Percentiles rank a stretch among this genome's conserved stretches.
Evolutionary conservation across 2,113 vertebrate genomes (phyloP).

Genomic region (Neofelis nebulosa): DNA sequence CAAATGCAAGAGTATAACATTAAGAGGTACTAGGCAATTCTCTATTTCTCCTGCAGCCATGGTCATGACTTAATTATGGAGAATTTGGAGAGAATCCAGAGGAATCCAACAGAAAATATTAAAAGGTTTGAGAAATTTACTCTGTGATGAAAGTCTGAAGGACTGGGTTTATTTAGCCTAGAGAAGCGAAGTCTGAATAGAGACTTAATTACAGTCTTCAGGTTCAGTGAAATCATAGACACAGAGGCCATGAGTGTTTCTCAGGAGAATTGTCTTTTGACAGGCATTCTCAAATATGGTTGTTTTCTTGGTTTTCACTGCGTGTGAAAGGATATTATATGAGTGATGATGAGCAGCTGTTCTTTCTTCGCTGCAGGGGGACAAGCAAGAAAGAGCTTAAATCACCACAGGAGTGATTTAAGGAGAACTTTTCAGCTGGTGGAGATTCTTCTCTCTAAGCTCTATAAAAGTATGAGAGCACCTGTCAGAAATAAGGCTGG

Average conservation of each 20-base stretch:
- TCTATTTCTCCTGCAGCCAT: not conserved
- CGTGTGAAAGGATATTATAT: not conserved
- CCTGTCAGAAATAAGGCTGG: not conserved
- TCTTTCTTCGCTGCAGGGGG: not conserved
- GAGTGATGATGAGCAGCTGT: constrained; percentile 53
- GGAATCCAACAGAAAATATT: constrained; percentile 53
- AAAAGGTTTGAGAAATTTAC: constrained; percentile 52
- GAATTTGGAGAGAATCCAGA: constrained; percentile 59
- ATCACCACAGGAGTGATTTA: constrained; percentile 30
- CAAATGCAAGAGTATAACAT: not conserved
- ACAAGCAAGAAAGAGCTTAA: constrained; percentile 22
- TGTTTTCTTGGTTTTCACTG: constrained; percentile 54
- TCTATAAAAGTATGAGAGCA: not conserved
- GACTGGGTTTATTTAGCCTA: constrained; percentile 29
- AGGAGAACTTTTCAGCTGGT: not conserved
- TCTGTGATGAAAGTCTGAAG: constrained; percentile 42
- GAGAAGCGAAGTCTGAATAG: constrained; percentile 43
- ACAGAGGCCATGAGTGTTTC: constrained; percentile 19
- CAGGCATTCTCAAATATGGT: constrained; percentile 25
- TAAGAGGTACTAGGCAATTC: not conserved
- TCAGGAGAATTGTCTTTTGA: constrained; percentile 49
- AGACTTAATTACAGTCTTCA: constrained; percentile 67
- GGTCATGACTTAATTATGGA: constrained; percentile 37
- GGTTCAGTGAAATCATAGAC: constrained; percentile 38
- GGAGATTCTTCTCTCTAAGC: not conserved